These are phyloP conservation scores for Physella acuta DNA, from an alignment of 1,140 invertebrate species.

Conservation along the genomic window DNA sequence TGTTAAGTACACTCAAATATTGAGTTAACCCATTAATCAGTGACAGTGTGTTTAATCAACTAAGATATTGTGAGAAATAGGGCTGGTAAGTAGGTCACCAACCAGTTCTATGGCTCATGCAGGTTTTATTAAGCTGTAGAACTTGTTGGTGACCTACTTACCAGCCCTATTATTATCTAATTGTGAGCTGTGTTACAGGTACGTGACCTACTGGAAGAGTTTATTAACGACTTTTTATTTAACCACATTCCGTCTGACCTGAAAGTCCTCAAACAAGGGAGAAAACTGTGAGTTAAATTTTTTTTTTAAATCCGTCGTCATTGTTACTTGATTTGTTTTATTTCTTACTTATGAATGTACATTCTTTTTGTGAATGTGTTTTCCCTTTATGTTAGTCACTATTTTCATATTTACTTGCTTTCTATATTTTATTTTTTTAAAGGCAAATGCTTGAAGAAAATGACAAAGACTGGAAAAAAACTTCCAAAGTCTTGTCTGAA, in stretches of 20 bases:
- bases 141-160: too few relatives aligned
- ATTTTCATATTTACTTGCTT: background rate
- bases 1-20: too few relatives aligned
- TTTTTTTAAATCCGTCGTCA: background rate
- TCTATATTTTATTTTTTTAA: background rate
- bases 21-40: too few relatives aligned
- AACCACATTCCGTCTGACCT: slow-evolving; percentile 33
- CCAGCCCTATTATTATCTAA: too few relatives aligned
- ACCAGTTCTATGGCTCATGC: too few relatives aligned
- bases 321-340: background rate
- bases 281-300: slow-evolving; percentile 19
- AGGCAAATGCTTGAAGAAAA: slow-evolving; percentile 31
- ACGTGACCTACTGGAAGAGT: slow-evolving; percentile 40
- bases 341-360: background rate
- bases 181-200: slow-evolving; percentile 34
- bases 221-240: slow-evolving; percentile 41
- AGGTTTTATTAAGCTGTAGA: too few relatives aligned
- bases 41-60: too few relatives aligned
- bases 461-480: slow-evolving; percentile 30
- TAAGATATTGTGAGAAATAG: too few relatives aligned
- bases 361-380: background rate
- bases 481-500: slow-evolving; percentile 28
- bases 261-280: slow-evolving; percentile 18
- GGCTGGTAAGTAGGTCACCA: too few relatives aligned
- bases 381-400: background rate